These are phyloP conservation scores for Parus major DNA, from an alignment of 2,113 vertebrate species.

Conservation along the genomic window DNA sequence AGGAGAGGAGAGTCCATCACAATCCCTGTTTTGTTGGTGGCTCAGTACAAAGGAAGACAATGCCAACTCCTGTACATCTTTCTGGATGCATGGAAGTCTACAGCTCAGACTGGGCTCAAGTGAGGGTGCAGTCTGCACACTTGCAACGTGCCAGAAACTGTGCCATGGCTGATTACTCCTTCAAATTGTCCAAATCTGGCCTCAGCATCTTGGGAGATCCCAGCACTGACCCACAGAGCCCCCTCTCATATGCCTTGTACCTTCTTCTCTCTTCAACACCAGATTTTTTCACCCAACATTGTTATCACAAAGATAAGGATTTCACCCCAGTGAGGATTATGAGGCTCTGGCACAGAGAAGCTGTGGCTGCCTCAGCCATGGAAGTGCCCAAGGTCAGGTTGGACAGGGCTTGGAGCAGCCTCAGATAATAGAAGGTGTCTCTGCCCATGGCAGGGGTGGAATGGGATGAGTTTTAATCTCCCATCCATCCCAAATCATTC, in stretches of 20 bases:
- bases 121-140: background rate
- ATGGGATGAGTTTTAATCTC: background rate
- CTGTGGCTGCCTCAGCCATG: background rate
- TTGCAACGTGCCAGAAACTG: rapidly evolving
- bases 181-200: background rate
- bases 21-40: background rate
- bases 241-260: background rate
- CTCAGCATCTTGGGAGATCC: background rate
- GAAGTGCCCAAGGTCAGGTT: background rate
- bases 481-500: background rate
- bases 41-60: background rate
- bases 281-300: rapidly evolving
- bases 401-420: background rate
- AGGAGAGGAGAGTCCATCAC: background rate
- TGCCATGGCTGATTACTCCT: background rate
- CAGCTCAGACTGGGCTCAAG: background rate
- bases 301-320: background rate
- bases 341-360: background rate
- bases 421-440: background rate
- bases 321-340: background rate
- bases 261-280: background rate
- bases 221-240: background rate
- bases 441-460: background rate
- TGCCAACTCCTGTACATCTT: rapidly evolving
- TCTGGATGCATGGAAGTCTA: background rate